phyloP scores from a whole-genome alignment of 2,113 vertebrate genomes.

The Ardeotis arabs region DNA sequence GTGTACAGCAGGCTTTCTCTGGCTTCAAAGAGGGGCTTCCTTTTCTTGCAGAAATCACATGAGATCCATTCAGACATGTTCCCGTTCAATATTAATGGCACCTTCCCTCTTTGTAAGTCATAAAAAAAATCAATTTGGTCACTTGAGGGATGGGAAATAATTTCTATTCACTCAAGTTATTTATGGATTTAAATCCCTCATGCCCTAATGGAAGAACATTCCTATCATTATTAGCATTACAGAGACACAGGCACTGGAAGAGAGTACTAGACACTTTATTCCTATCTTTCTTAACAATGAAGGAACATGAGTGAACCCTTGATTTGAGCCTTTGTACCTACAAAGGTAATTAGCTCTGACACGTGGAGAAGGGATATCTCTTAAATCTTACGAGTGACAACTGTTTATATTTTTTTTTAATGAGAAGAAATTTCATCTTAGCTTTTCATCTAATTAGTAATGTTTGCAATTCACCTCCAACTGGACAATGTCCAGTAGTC shows the following conservation, averaged over 20 bases:
- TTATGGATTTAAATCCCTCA: constrained; percentile 35
- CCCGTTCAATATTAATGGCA: constrained; percentile 5
- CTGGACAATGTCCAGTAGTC: neutral
- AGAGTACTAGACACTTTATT: neutral
- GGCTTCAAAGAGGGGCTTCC: neutral
- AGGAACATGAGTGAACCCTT: neutral
- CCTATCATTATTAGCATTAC: neutral
- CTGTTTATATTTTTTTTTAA: neutral
- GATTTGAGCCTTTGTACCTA: neutral
- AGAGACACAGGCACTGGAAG: neutral
- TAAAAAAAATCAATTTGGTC: constrained; percentile 50
- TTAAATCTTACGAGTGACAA: neutral
- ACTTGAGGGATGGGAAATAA: neutral
- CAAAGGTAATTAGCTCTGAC: neutral
- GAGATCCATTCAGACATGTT: neutral
- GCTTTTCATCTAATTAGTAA: neutral
- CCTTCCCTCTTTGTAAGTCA: neutral
- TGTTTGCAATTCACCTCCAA: neutral
- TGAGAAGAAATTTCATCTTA: neutral
- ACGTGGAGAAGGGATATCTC: neutral
- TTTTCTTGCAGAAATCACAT: constrained; percentile 15
- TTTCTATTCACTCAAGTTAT: constrained; percentile 16
- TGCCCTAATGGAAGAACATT: neutral
- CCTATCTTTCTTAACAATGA: neutral
- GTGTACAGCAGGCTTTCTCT: neutral